Base-by-base conservation (phyloP, 2,888 invertebrate genomes). In the Nebria salina region DNA sequence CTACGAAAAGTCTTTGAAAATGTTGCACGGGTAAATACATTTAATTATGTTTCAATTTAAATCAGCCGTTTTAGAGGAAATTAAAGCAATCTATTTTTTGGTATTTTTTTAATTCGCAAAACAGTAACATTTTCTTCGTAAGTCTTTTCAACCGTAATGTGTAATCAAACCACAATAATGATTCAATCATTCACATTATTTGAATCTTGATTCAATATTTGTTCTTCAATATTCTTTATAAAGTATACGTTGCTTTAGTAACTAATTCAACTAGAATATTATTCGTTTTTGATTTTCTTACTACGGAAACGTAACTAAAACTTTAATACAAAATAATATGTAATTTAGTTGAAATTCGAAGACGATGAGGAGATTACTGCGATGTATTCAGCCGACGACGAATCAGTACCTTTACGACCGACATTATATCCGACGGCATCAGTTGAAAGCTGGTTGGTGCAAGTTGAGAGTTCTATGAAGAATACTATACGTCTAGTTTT, bases 1-100 rank as follows among this genome's bases (percentile, higher is more conserved):
- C 89, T 96, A n/a, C 91, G 93, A 83, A 96, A 96, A 88, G 95
- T 95, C 88, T 96, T 96, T 88, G 95, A 96, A 87, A 94, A 94
- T 85, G 94, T 96, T 85, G 92, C 93, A 8, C 91, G 89, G 90
- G 92, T 92, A 86, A 82, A 84, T 20, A 20, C 20, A 20, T 20
- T 20, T 20, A 20, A 20, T 43, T 43, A 43, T 43, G 7, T 43
- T 43, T 8, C 9, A 43, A 8, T 43, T 6, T 43, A 9, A 43
- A 6, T 43, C 6, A 9, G 43, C 9, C 9, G 7, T 43, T 6
- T 43, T 43, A 43, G 1, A 9, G 43, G 20, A 20, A 20, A 20
- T 20, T 20, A 20, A 20, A 20, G n/a, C n/a, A n/a, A n/a, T n/a
- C n/a, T n/a, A n/a, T n/a, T n/a, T n/a, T n/a, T n/a, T n/a, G n/a